Evolutionary conservation across 2,797 vertebrate species (phyloP), one percentile per base, ranked within the genome.

Genomic region (Salmo trutta): DNA sequence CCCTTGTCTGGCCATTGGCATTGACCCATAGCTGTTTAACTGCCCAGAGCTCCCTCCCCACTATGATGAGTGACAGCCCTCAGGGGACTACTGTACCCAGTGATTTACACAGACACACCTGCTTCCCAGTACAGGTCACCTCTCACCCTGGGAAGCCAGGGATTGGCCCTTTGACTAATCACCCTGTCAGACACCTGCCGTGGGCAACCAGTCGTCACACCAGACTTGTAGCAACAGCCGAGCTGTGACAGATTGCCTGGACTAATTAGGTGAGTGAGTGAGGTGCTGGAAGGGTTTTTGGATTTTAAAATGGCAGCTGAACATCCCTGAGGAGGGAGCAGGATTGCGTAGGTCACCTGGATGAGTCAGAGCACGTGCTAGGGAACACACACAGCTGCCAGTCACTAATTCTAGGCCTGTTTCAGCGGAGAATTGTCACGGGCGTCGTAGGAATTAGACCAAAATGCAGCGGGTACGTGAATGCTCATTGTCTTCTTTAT

Each of bases 21-120:
- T 66, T 77, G 75, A 79, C 75, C 69, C 70, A n/a, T 70, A 81
- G 75, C 76, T 75, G 79, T 82, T 79, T 75, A 76, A 79, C 80
- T 79, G 73, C 59, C 72, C 75, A 75, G 52, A 71, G 65, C 66
- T 68, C 31, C 31, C 3, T 68, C 12, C 3, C 66, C 27, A 24
- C 71, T 51, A 70, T 67, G 74, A 78, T 66, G 80, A 27, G 53
- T 64, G 51, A 41, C 27, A 82, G 73, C 72, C 73, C 74, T 71
- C 77, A 75, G 19, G 69, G 71, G 75, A 80, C 51, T 62, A 59
- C 76, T 79, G 69, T 74, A 56, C 68, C 74, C 51, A 69, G 76
- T 51, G 33, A 12, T 29, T 24, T 24, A 24, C 29, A 62, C 56
- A n/a, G 36, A 77, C 73, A 82, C 31, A 41, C 71, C 21, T 74